A percentile compares a stretch with the other conserved stretches of the same genome.
These are phyloP conservation scores for Xiphorhynchus elegans DNA, from an alignment of 2,113 vertebrate species.

Conservation along the genomic window DNA sequence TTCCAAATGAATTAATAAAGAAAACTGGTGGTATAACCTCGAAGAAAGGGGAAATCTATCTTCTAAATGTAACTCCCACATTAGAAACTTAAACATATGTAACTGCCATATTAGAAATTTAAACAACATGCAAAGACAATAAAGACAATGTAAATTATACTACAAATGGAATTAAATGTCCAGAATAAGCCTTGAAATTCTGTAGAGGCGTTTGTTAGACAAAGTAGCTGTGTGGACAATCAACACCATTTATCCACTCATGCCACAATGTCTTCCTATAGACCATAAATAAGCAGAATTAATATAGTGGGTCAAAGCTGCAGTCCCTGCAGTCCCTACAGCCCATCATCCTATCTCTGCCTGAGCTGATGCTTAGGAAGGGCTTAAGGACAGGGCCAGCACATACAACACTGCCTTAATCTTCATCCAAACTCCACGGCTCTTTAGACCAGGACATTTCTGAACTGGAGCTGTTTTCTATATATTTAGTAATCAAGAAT, in stretches of 20 bases:
- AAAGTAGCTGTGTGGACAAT: not conserved
- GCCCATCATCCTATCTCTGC: not conserved
- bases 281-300: constrained; percentile 22
- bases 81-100: not conserved
- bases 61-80: not conserved
- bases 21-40: constrained; percentile 10
- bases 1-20: constrained; percentile 17
- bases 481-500: not conserved
- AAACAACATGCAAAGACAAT: constrained; percentile 37
- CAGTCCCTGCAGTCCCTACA: not conserved
- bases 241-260: not conserved
- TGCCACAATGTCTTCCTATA: not conserved
- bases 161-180: constrained; percentile 38
- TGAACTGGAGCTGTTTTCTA: not conserved
- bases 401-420: not conserved
- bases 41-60: constrained; percentile 33
- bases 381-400: not conserved
- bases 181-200: constrained; percentile 23
- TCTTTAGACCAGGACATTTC: not conserved
- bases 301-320: not conserved
- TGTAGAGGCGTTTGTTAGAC: constrained; percentile 19
- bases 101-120: not conserved
- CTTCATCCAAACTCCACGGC: not conserved
- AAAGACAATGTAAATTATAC: constrained; percentile 39
- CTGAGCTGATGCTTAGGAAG: not conserved